Percentiles rank a stretch among this genome's conserved stretches.
Evolutionary conservation across 92 coral and sea anemone genomes (phyloP).

Genomic region (Epizoanthus illoricatus): DNA sequence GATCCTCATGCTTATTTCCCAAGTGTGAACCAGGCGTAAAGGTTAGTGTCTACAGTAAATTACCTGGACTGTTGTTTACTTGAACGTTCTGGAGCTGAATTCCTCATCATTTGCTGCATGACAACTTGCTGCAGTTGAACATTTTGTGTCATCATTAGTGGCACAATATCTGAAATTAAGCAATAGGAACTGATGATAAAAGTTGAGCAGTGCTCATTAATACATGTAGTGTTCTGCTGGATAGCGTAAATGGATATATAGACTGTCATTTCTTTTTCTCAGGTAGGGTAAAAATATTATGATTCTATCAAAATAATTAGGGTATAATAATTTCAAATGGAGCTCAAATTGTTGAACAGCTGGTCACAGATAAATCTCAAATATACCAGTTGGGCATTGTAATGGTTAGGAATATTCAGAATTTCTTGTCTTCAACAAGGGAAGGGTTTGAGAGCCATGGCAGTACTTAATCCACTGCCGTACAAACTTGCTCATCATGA

Average conservation of each 20-base stretch:
- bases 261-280: too few species aligned
- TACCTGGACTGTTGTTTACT: slow-evolving; percentile 18
- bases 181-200: neutral
- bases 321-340: too few species aligned
- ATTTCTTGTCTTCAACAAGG: neutral
- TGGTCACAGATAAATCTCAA: too few species aligned
- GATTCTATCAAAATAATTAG: too few species aligned
- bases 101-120: slow-evolving; percentile 63
- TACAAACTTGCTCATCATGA: too few species aligned
- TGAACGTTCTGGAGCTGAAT: slow-evolving; percentile 10
- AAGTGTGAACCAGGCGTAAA: too few species aligned
- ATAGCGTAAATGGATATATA: neutral
- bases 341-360: too few species aligned
- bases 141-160: slow-evolving; percentile 74
- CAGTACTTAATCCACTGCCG: neutral
- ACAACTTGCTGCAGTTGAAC: slow-evolving; percentile 76
- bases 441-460: neutral
- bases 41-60: neutral
- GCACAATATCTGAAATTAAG: slow-evolving; percentile 60
- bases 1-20: too few species aligned
- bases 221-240: neutral
- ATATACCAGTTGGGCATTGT: too few species aligned
- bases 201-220: neutral
- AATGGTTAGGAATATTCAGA: neutral
- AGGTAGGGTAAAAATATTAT: too few species aligned